Base-by-base conservation (phyloP, 1,140 invertebrate species). In the Nomia melanderi region DNA sequence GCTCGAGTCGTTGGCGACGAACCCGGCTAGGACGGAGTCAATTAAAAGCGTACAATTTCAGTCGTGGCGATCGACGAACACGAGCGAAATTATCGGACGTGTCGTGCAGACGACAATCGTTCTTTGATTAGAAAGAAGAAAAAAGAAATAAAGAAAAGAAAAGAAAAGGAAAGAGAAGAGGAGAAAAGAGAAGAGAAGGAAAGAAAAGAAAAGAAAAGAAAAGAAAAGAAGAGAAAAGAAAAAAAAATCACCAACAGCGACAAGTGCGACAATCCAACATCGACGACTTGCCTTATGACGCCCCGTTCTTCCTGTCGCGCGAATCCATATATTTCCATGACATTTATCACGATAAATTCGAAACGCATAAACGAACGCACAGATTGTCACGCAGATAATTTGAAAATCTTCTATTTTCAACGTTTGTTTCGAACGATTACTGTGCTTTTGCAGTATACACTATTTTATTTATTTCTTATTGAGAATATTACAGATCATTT, bases 211-310 rank as follows among this genome's bases (percentile, higher is more conserved):
- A 14, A 14, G 11, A 41, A 8, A 23, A 47, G 41, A 17, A 17
- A 17, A 12, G 0, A 20, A 20, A 14, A 14, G 11, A 41, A 41
- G n/a, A n/a, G n/a, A 41, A 1, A 4, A 44, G 2, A 17, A 44
- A 17, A 17, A 12, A 44, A 14, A 17, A 4, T 44, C 23, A 0
- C 1, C 7, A 53, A 8, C 1, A 59, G 8, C 20, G 17, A 56
- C 9, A 36, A 56, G 20, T 8, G n/a, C 54, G 41, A 78, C 33
- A 78, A 78, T 78, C 54, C 17, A 53, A 57, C 29, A 66, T 60
- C 53, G 41, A 74, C 39, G 0, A 59, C 17, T 74, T 66, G 62
- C 44, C 53, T 74, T 54, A 44, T 41, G 12, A 50, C 53, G 2
- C n/a, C 23, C n/a, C 20, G 3, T 36, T 36, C 44, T 31, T 54